phyloP scores from a whole-genome alignment of 2,797 vertebrate species.

The Cynopterus sphinx region DNA sequence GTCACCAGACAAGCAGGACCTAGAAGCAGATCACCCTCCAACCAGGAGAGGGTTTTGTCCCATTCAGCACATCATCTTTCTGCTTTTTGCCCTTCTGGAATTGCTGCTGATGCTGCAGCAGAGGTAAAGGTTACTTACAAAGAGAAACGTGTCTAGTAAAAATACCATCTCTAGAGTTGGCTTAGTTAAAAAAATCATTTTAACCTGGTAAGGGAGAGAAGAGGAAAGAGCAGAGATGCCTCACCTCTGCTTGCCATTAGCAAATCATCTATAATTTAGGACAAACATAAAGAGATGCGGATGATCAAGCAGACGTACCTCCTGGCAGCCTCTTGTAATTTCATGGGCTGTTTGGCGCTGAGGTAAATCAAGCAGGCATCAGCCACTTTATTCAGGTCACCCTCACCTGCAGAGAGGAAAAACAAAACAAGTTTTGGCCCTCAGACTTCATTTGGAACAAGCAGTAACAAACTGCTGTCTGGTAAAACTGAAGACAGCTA shows the following conservation, averaged over 20 bases:
- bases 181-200: conserved; percentile 66
- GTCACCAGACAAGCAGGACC: not conserved
- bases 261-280: conserved; percentile 79
- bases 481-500: not conserved
- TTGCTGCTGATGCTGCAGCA: conserved; percentile 47
- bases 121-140: conserved; percentile 61
- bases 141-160: conserved; percentile 53
- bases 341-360: conserved; percentile 92
- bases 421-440: conserved; percentile 66
- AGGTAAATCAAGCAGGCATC: conserved; percentile 94
- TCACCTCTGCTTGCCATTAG: conserved; percentile 61
- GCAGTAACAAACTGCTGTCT: conserved; percentile 15
- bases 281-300: conserved; percentile 65
- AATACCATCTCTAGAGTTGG: conserved; percentile 59
- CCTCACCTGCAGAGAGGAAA: conserved; percentile 88
- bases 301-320: conserved; percentile 87
- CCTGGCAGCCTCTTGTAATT: conserved; percentile 92
- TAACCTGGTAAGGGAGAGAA: conserved; percentile 49
- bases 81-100: conserved; percentile 21
- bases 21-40: not conserved
- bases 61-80: not conserved
- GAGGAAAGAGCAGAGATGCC: not conserved
- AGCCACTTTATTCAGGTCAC: conserved; percentile 91
- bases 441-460: conserved; percentile 48
- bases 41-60: not conserved